Evolutionary conservation across 2,888 invertebrate species (phyloP).

Genomic region (Drosophila peninsularis): DNA sequence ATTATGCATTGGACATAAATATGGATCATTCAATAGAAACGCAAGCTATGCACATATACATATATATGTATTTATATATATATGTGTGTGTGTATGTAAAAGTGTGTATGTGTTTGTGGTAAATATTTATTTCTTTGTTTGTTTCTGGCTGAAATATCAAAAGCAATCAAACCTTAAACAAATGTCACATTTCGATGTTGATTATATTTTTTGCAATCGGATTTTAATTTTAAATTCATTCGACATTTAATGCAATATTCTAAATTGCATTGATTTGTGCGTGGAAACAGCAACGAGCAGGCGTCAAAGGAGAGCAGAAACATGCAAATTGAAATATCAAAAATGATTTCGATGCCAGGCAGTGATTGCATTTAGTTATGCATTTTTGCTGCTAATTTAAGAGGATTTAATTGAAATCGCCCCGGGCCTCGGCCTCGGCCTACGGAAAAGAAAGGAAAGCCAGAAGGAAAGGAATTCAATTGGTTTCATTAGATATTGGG

Average conservation of each 20-base stretch:
- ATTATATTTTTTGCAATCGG: slow-evolving; percentile 22
- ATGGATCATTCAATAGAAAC: slow-evolving; percentile 34
- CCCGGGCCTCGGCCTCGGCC: neutral
- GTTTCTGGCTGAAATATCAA: slow-evolving; percentile 13
- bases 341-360: slow-evolving; percentile 52
- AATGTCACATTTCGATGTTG: slow-evolving; percentile 26
- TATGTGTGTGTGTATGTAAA: neutral
- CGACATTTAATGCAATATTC: slow-evolving; percentile 63
- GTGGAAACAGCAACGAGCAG: slow-evolving; percentile 9
- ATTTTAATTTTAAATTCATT: slow-evolving; percentile 60
- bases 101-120: neutral
- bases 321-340: slow-evolving; percentile 45
- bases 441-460: too few species aligned
- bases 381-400: slow-evolving; percentile 65
- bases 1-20: slow-evolving; percentile 32
- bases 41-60: neutral
- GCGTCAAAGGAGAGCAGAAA: slow-evolving; percentile 12
- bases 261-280: slow-evolving; percentile 70
- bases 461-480: slow-evolving; percentile 34
- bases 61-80: neutral
- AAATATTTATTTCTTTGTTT: slow-evolving; percentile 7
- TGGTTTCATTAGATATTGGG: slow-evolving; percentile 37
- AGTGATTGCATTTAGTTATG: slow-evolving; percentile 46
- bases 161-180: slow-evolving; percentile 35
- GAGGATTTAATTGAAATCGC: slow-evolving; percentile 60